Conservation (phyloP, 2,113 vertebrate species). For the Colistium nudipinnis region DNA sequence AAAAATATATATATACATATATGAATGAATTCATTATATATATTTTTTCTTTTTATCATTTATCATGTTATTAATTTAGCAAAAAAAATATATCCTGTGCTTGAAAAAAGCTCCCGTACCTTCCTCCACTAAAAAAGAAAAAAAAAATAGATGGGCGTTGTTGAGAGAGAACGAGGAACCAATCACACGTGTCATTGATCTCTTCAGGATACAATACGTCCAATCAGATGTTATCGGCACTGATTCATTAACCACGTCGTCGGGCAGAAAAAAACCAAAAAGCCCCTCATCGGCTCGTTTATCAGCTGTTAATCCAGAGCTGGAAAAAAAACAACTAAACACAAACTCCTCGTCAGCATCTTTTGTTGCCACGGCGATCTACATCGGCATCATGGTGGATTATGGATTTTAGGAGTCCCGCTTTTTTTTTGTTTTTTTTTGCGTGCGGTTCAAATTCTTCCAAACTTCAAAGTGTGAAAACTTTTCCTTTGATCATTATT, state of each 20-base stretch:
- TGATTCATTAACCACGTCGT: constrained; percentile 48
- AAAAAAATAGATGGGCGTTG: constrained; percentile 29
- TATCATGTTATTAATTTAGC: constrained; percentile 48
- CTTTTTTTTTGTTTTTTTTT: too few species aligned
- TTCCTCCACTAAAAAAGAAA: too few species aligned
- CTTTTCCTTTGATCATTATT: too few species aligned
- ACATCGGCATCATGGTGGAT: too few species aligned
- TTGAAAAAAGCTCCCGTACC: constrained; percentile 19
- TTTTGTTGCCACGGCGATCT: neutral
- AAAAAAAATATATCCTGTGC: neutral
- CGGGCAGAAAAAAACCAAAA: too few species aligned
- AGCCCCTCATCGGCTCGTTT: constrained; percentile 11
- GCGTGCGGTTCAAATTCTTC: too few species aligned
- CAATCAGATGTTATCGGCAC: constrained; percentile 50
- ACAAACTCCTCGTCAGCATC: neutral
- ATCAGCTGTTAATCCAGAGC: neutral
- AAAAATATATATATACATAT: too few species aligned
- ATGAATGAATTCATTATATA: too few species aligned
- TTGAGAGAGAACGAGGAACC: neutral
- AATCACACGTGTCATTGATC: constrained; percentile 26
- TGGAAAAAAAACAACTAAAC: too few species aligned
- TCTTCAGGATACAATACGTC: constrained; percentile 30
- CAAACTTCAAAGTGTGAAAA: too few species aligned
- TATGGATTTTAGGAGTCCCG: too few species aligned
- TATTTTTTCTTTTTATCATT: too few species aligned